A percentile compares a stretch with the other conserved stretches of the same genome.
Conservation (phyloP, 2,888 invertebrate genomes). For the Saturnia japonica region DNA sequence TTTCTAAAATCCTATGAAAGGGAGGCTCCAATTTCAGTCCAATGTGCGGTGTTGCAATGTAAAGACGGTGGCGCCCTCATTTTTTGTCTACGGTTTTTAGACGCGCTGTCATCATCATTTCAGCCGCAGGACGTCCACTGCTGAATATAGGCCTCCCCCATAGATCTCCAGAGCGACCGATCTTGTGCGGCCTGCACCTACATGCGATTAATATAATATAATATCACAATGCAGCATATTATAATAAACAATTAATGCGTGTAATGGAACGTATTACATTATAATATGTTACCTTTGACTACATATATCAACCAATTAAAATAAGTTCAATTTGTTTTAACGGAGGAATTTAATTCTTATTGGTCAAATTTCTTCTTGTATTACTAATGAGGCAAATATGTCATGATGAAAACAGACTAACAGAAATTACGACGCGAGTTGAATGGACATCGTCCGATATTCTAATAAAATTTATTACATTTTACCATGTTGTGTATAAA, state of each 20-base stretch:
- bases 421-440: constrained; percentile 73
- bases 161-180: no score
- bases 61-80: no score
- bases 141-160: no score
- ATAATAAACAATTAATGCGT: constrained; percentile 27
- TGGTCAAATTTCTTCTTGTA: constrained; percentile 32
- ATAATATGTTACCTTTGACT: constrained; percentile 38
- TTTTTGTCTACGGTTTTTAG: no score
- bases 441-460: constrained; percentile 61
- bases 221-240: background rate
- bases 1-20: no score
- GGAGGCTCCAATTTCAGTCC: no score
- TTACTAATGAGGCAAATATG: constrained; percentile 69
- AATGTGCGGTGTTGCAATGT: no score
- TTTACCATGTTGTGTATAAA: constrained; percentile 74
- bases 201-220: background rate
- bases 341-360: constrained; percentile 20
- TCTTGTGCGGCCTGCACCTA: no score
- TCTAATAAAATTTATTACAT: constrained; percentile 61
- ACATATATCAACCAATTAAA: constrained; percentile 39
- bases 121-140: no score
- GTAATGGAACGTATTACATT: constrained; percentile 34
- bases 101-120: no score
- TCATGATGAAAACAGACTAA: constrained; percentile 50
- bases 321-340: background rate